phyloP scores from a whole-genome alignment of 2,113 vertebrate species.

The Agapornis roseicollis region DNA sequence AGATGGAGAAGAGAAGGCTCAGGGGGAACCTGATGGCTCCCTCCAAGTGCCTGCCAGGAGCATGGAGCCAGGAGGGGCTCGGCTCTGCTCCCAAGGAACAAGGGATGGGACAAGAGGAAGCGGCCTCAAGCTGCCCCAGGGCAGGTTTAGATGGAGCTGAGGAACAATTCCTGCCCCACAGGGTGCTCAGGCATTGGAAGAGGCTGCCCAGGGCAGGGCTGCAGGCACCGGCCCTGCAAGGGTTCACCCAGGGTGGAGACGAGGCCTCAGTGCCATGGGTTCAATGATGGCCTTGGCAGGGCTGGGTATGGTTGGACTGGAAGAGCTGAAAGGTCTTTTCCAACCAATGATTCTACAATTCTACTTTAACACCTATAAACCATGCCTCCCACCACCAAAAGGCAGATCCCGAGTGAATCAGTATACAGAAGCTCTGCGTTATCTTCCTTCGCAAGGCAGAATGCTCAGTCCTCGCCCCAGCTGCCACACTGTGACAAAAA shows the following conservation, averaged over 20 bases:
- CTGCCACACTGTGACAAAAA: background rate
- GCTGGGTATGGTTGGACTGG: background rate
- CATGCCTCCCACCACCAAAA: background rate
- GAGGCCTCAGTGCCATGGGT: background rate
- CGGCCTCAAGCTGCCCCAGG: too few relatives aligned
- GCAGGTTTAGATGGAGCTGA: too few relatives aligned
- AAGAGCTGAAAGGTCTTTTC: background rate
- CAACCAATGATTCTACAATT: background rate
- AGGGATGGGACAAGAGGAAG: too few relatives aligned
- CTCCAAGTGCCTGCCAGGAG: too few relatives aligned
- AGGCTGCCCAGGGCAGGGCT: too few relatives aligned
- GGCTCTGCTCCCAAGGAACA: too few relatives aligned
- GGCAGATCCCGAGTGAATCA: background rate
- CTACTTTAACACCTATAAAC: background rate
- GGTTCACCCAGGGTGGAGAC: accelerated
- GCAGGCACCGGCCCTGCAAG: background rate
- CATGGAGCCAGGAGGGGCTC: too few relatives aligned
- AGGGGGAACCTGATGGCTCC: too few relatives aligned
- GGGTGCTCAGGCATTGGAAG: too few relatives aligned
- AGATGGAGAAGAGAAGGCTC: too few relatives aligned
- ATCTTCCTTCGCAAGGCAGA: background rate
- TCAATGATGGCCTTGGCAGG: background rate
- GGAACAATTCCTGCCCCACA: too few relatives aligned
- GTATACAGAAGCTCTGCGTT: accelerated
- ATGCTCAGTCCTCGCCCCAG: background rate